phyloP scores from a whole-genome alignment of 2,888 invertebrate species.

The Pristionchus maxplancki region DNA sequence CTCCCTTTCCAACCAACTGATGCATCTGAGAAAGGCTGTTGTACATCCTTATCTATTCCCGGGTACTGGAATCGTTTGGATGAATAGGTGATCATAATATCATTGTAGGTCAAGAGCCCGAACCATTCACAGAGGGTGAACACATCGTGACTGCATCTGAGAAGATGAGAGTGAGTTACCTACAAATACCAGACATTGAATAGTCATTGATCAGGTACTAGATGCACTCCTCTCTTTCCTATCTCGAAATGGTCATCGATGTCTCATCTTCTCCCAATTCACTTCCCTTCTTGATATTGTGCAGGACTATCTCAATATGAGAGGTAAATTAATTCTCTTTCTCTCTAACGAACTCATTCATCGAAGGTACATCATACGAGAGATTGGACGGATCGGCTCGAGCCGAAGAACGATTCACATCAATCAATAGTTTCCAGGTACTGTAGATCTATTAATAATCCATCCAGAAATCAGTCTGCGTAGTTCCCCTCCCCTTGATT shows the following conservation, averaged over 20 bases:
- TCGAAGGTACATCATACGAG: constrained; percentile 78
- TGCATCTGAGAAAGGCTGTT: constrained; percentile 80
- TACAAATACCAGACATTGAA: background rate
- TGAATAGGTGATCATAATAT: background rate
- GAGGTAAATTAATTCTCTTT: constrained; percentile 55
- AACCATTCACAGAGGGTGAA: constrained; percentile 80
- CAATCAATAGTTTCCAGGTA: constrained; percentile 79
- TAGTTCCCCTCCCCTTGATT: no score
- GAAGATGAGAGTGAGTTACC: constrained; percentile 74
- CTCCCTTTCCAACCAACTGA: constrained; percentile 77
- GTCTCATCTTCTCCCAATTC: constrained; percentile 80
- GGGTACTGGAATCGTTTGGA: constrained; percentile 69
- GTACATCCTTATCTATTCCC: constrained; percentile 80
- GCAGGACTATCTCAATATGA: constrained; percentile 78
- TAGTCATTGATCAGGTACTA: constrained; percentile 67
- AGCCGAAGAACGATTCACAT: constrained; percentile 79
- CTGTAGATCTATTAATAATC: background rate
- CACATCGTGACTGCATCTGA: constrained; percentile 79
- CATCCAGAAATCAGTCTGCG: no score
- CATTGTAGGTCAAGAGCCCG: constrained; percentile 78
- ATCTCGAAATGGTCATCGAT: constrained; percentile 78
- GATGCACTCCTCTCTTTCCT: constrained; percentile 78
- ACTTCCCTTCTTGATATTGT: constrained; percentile 79
- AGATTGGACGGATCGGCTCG: constrained; percentile 79
- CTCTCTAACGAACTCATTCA: background rate